These are phyloP conservation scores for Cheilosia pagana DNA, from an alignment of 2,888 invertebrate genomes.

Conservation along the genomic window DNA sequence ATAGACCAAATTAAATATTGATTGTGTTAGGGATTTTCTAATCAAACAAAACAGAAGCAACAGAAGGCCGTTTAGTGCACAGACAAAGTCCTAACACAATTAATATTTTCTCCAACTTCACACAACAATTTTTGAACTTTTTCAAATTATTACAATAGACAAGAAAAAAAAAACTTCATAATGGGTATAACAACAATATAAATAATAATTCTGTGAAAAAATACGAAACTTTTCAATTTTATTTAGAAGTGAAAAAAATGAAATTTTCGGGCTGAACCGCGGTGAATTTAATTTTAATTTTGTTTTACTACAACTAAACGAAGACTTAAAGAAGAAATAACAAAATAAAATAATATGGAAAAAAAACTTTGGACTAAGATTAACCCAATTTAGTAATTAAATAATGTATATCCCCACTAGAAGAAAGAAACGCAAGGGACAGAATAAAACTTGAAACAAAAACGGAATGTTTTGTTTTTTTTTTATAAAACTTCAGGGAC, in stretches of 20 bases:
- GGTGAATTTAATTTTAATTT: slow-evolving; percentile 10
- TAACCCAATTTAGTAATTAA: slow-evolving; percentile 29
- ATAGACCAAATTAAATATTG: slow-evolving; percentile 83
- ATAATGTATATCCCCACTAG: slow-evolving; percentile 32
- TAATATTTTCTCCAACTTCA: slow-evolving; percentile 83
- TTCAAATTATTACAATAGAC: slow-evolving; percentile 64
- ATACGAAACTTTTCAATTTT: background rate
- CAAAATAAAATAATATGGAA: no score
- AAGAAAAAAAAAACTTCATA: slow-evolving; percentile 72
- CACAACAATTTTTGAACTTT: slow-evolving; percentile 76
- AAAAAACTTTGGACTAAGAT: slow-evolving; percentile 25
- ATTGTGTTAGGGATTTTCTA: slow-evolving; percentile 77
- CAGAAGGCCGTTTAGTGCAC: background rate
- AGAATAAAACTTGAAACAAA: slow-evolving; percentile 29
- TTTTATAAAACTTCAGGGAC: slow-evolving; percentile 80
- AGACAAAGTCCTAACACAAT: slow-evolving; percentile 76
- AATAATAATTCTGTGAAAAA: slow-evolving; percentile 43
- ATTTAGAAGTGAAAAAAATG: slow-evolving; percentile 7
- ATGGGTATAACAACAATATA: slow-evolving; percentile 75
- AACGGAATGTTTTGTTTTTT: slow-evolving; percentile 9
- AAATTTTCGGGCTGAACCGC: slow-evolving; percentile 27
- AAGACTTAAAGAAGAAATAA: slow-evolving; percentile 4
- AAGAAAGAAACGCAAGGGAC: slow-evolving; percentile 43
- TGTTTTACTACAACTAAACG: slow-evolving; percentile 14
- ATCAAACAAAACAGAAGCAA: background rate